These are phyloP conservation scores for Antechinus flavipes DNA, from an alignment of 2,113 vertebrate species.

Conservation along the genomic window DNA sequence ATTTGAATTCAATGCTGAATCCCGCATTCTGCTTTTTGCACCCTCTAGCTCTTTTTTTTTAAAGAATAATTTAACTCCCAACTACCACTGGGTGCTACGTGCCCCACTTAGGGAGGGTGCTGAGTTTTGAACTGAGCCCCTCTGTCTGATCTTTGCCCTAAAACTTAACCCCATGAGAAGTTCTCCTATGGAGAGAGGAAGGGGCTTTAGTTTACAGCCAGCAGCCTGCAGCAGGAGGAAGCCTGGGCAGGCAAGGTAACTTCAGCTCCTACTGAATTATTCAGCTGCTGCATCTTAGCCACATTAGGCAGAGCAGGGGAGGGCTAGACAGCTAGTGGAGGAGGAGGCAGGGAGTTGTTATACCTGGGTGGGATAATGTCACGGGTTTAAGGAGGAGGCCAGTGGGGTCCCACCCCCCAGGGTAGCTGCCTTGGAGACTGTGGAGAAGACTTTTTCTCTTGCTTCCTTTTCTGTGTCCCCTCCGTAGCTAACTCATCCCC, in stretches of 20 bases:
- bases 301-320: not conserved
- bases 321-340: not conserved
- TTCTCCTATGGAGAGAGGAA: not conserved
- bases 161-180: not conserved
- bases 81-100: not conserved
- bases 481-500: not conserved
- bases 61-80: not conserved
- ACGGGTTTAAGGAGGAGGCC: not conserved
- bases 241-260: not conserved
- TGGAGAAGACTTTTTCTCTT: not conserved
- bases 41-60: not conserved
- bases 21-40: not conserved
- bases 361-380: not conserved
- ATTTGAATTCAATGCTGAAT: not conserved
- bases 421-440: not conserved
- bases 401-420: not conserved
- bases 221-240: not conserved
- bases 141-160: not conserved
- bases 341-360: not conserved
- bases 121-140: not conserved
- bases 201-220: not conserved
- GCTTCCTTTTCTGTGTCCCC: not conserved
- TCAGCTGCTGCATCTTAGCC: not conserved
- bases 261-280: slow-evolving; percentile 7
- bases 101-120: not conserved